Evolutionary conservation across 2,113 vertebrate genomes (phyloP).

Genomic region (Seriola dumerili): DNA sequence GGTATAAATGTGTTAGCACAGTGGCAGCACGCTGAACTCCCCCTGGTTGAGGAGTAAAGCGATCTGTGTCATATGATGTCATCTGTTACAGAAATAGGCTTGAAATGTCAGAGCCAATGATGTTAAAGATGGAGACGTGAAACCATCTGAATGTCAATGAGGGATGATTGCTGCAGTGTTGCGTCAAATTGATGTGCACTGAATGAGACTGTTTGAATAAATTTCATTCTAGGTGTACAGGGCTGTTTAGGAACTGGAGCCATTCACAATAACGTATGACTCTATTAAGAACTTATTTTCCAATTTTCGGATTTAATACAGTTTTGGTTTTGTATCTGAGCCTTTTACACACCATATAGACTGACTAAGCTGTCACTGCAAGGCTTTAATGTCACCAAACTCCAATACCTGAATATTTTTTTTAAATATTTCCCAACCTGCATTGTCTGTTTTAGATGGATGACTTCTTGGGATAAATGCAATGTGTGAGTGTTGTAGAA

Average conservation of each 20-base stretch:
- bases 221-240: slow-evolving; percentile 28
- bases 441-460: slow-evolving; percentile 25
- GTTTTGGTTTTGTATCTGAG: slow-evolving; percentile 9
- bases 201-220: slow-evolving; percentile 62
- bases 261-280: slow-evolving; percentile 21
- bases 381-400: slow-evolving; percentile 31
- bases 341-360: background rate
- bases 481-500: slow-evolving; percentile 33
- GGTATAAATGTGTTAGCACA: slow-evolving; percentile 35
- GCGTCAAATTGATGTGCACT: slow-evolving; percentile 74
- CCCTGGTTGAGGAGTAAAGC: slow-evolving; percentile 40
- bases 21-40: slow-evolving; percentile 25
- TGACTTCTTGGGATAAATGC: slow-evolving; percentile 38
- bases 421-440: slow-evolving; percentile 25
- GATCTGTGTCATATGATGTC: slow-evolving; percentile 64
- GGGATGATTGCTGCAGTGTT: slow-evolving; percentile 73
- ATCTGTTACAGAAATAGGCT: slow-evolving; percentile 69
- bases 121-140: slow-evolving; percentile 58
- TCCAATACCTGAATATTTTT: background rate
- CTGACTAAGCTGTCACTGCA: slow-evolving; percentile 8
- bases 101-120: slow-evolving; percentile 69
- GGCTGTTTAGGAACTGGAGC: slow-evolving; percentile 54
- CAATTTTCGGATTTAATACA: background rate
- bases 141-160: slow-evolving; percentile 73
- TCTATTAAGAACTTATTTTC: slow-evolving; percentile 23